These are phyloP conservation scores for Thaumetopoea pityocampa DNA, from an alignment of 1,140 invertebrate genomes.

Conservation along the genomic window DNA sequence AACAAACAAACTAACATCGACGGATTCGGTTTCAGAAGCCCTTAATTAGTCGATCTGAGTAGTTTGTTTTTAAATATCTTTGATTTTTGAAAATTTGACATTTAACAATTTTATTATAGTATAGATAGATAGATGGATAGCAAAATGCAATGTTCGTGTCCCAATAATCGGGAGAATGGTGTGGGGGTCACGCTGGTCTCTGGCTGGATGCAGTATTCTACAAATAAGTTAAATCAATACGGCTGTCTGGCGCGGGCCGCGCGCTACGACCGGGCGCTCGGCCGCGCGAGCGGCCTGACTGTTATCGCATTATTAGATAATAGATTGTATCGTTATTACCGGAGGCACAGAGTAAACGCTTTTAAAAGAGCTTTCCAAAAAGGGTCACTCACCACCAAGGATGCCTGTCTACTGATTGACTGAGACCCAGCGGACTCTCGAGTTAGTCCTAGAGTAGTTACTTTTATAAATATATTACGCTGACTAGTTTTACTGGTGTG, in stretches of 20 bases:
- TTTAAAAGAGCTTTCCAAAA: neutral
- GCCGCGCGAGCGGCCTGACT: neutral
- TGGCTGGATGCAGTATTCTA: constrained; percentile 30
- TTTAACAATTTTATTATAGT: constrained; percentile 4
- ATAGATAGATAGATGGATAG: neutral
- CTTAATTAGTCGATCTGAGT: too few species aligned
- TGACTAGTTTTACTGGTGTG: too few species aligned
- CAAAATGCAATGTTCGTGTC: constrained; percentile 18
- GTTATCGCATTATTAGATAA: constrained; percentile 2
- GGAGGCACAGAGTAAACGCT: neutral
- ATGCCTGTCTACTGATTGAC: too few species aligned
- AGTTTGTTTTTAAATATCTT: too few species aligned
- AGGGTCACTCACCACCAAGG: neutral
- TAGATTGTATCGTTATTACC: neutral
- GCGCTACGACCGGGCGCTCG: constrained; percentile 11
- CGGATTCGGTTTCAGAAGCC: too few species aligned
- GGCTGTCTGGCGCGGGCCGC: constrained; percentile 18
- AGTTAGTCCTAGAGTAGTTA: too few species aligned
- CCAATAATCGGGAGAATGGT: constrained; percentile 8
- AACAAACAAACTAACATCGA: too few species aligned
- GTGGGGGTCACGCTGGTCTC: constrained; percentile 11
- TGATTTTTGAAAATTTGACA: neutral
- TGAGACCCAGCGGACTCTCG: too few species aligned
- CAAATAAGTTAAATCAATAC: constrained; percentile 55
- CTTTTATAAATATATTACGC: too few species aligned